Evolutionary conservation across 2,797 vertebrate genomes (phyloP).

Genomic region (Gephyroberyx darwinii): DNA sequence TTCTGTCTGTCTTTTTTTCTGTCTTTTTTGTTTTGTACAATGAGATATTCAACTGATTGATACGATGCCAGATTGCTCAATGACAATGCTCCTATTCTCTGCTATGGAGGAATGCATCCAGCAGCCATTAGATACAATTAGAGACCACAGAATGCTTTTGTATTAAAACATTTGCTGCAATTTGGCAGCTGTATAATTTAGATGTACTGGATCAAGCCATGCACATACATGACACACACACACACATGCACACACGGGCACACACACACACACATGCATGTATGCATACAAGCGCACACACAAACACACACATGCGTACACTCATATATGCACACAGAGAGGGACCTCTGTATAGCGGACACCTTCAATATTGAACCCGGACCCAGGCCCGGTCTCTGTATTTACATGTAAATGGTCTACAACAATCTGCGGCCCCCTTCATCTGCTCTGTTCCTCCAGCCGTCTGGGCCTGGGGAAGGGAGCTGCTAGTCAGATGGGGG

Average conservation of each 20-base stretch:
- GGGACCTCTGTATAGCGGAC: conserved; percentile 79
- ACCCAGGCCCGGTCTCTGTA: conserved; percentile 82
- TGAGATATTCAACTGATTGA: conserved; percentile 41
- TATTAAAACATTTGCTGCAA: conserved; percentile 83
- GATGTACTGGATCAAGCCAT: conserved; percentile 79
- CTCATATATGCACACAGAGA: conserved; percentile 73
- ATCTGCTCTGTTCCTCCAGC: conserved; percentile 73
- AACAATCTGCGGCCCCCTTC: conserved; percentile 84
- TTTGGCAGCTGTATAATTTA: conserved; percentile 83
- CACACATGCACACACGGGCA: conserved; percentile 17
- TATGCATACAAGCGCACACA: conserved; percentile 6
- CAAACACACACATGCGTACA: conserved; percentile 44
- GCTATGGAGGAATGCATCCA: conserved; percentile 72
- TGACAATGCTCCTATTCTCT: conserved; percentile 50
- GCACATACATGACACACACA: conserved; percentile 76
- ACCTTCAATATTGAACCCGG: conserved; percentile 85
- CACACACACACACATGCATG: conserved; percentile 17
- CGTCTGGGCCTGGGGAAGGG: conserved; percentile 75
- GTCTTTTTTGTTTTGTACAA: conserved; percentile 28
- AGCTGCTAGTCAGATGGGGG: conserved; percentile 80
- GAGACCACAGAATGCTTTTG: conserved; percentile 81
- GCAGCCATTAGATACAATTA: conserved; percentile 82
- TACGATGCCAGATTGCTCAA: conserved; percentile 57
- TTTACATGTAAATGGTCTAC: conserved; percentile 87
- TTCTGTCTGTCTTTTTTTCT: conserved; percentile 25